These are phyloP conservation scores for Drosophila atripex DNA, from an alignment of 2,888 invertebrate genomes.

Conservation along the genomic window DNA sequence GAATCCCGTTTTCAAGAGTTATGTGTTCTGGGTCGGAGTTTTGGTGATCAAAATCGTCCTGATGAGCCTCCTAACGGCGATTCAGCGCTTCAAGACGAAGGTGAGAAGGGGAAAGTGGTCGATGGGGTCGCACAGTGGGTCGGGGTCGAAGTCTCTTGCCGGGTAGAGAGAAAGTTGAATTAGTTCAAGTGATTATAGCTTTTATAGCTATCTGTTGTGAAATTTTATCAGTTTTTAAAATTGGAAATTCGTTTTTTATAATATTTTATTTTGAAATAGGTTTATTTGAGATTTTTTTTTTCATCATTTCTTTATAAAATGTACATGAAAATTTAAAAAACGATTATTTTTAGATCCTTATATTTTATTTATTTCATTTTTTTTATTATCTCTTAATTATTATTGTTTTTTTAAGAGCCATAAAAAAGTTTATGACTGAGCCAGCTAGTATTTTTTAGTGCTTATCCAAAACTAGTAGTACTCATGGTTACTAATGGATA, in stretches of 20 bases:
- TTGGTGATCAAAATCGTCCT: conserved; percentile 84
- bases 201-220: neutral
- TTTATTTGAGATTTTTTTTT: no score
- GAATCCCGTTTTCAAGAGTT: conserved; percentile 83
- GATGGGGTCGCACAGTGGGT: conserved; percentile 11
- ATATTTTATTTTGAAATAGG: no score
- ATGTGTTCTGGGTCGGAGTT: conserved; percentile 83
- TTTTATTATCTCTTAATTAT: no score
- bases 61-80: conserved; percentile 83
- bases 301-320: no score
- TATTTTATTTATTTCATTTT: no score
- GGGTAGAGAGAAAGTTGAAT: conserved; percentile 11
- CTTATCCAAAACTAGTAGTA: neutral
- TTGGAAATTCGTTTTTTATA: neutral
- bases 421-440: neutral
- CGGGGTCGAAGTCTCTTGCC: conserved; percentile 57
- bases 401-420: no score
- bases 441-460: neutral
- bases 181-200: neutral
- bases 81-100: conserved; percentile 83
- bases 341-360: no score
- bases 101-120: conserved; percentile 66
- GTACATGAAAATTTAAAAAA: no score
- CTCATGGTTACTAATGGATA: neutral
- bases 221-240: neutral